These are phyloP conservation scores for Stratiolaelaps scimitus DNA, from an alignment of 1,140 invertebrate species.

Conservation along the genomic window DNA sequence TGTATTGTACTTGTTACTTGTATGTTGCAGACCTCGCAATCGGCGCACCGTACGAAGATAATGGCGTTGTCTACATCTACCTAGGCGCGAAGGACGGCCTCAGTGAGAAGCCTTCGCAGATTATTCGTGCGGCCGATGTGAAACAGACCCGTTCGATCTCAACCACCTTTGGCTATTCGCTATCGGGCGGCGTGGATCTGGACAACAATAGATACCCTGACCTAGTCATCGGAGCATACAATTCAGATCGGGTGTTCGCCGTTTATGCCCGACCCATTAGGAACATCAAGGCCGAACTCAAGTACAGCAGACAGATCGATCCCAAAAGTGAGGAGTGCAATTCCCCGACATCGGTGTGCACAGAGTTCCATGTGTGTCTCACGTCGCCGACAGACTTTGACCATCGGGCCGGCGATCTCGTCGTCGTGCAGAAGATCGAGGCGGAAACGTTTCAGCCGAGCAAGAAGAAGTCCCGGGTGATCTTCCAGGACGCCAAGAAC, in stretches of 20 bases:
- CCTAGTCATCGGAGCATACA: constrained; percentile 74
- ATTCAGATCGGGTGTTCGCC: constrained; percentile 54
- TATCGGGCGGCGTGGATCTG: constrained; percentile 75
- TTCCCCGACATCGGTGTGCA: not conserved
- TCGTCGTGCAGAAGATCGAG: constrained; percentile 58
- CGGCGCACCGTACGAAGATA: constrained; percentile 13
- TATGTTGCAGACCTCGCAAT: constrained; percentile 46
- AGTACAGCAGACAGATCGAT: not conserved
- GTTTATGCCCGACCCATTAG: constrained; percentile 29
- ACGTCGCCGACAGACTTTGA: not conserved
- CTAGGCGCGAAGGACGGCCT: not conserved
- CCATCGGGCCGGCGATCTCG: constrained; percentile 40
- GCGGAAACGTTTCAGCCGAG: constrained; percentile 60
- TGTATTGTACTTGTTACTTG: constrained; percentile 31
- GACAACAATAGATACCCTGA: constrained; percentile 85
- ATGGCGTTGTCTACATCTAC: not conserved
- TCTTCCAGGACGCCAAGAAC: constrained; percentile 45
- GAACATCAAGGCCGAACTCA: constrained; percentile 22
- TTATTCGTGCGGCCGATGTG: constrained; percentile 47
- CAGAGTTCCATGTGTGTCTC: not conserved
- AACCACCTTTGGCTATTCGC: constrained; percentile 69
- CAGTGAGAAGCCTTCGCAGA: constrained; percentile 38
- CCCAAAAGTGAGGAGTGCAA: not conserved
- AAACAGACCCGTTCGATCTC: constrained; percentile 39
- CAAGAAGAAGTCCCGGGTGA: constrained; percentile 64